Evolutionary conservation across 2,113 vertebrate species (phyloP).

Genomic region (Columba livia): DNA sequence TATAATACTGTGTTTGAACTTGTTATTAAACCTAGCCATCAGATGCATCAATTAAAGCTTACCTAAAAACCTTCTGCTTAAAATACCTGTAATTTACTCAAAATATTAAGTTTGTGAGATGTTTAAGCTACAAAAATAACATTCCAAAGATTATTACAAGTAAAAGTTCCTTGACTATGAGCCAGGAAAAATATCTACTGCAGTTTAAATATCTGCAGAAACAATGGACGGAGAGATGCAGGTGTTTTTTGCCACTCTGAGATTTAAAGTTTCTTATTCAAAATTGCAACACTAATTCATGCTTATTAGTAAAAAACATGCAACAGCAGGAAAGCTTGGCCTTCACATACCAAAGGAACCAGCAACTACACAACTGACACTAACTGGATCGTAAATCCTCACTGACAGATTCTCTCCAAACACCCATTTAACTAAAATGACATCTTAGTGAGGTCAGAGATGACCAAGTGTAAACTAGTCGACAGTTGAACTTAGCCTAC

Average conservation of each 20-base stretch:
- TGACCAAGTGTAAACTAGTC: neutral
- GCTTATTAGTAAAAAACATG: neutral
- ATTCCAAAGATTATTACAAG: slow-evolving; percentile 42
- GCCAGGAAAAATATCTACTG: neutral
- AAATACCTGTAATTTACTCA: neutral
- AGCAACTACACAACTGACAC: neutral
- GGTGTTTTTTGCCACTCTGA: neutral
- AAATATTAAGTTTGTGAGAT: slow-evolving; percentile 19
- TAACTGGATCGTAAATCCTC: neutral
- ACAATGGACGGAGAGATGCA: neutral
- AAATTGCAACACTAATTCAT: neutral
- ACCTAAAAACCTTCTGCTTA: neutral
- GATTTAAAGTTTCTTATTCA: neutral
- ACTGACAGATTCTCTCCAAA: neutral
- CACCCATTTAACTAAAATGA: neutral
- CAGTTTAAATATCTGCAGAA: slow-evolving; percentile 26
- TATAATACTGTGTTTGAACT: neutral
- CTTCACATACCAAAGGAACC: neutral
- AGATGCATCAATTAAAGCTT: neutral
- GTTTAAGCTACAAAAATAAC: slow-evolving; percentile 18
- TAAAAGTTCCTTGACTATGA: slow-evolving; percentile 7
- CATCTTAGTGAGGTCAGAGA: slow-evolving; percentile 20
- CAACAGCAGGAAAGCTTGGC: neutral
- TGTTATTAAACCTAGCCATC: neutral
- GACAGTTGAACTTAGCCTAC: neutral